Evolutionary conservation across 2,888 invertebrate genomes (phyloP), one percentile per base, ranked within the genome.

Genomic region (Lordiphosa andalusiaca): DNA sequence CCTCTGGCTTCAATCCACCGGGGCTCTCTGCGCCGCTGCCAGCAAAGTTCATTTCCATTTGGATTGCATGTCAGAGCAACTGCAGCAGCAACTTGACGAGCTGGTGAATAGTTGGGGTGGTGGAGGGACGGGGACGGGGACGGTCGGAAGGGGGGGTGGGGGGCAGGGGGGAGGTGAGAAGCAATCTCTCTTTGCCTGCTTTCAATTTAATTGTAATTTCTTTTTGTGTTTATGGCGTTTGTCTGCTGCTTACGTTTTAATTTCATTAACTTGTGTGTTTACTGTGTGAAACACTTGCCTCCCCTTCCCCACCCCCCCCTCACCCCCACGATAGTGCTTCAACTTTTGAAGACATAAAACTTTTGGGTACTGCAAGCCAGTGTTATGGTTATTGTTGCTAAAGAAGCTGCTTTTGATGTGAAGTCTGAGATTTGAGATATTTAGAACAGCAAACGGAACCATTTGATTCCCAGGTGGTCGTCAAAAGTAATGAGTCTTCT

Each of bases 131-230:
- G n/a, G n/a, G n/a, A n/a, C n/a, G n/a, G n/a, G n/a, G n/a, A n/a
- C n/a, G n/a, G n/a, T n/a, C n/a, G n/a, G n/a, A n/a, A 36, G 7
- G 49, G 13, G 9, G 12, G 40, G 19, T 13, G 37, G 40, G 13
- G 16, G 16, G 4, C 3, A 1, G 12, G 9, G 7, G 19, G 16
- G 33, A 16, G 48, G 19, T 12, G 52, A 42, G 36, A 41, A 53
- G 39, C 56, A 42, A 53, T 52, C 61, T 57, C 54, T 59, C 59
- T 53, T 74, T 71, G 65, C 57, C 57, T 68, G 84, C 74, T 77
- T 77, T 77, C 74, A 77, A 77, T 84, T 77, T 77, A 77, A 77
- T 82, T 77, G 82, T 84, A 84, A 82, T 77, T 77, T 77, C 84
- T 77, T 77, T 44, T 84, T 82, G 78, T 77, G 84, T 77, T 84